Conservation (phyloP, 2,113 vertebrate genomes). For the Tamias sibiricus region DNA sequence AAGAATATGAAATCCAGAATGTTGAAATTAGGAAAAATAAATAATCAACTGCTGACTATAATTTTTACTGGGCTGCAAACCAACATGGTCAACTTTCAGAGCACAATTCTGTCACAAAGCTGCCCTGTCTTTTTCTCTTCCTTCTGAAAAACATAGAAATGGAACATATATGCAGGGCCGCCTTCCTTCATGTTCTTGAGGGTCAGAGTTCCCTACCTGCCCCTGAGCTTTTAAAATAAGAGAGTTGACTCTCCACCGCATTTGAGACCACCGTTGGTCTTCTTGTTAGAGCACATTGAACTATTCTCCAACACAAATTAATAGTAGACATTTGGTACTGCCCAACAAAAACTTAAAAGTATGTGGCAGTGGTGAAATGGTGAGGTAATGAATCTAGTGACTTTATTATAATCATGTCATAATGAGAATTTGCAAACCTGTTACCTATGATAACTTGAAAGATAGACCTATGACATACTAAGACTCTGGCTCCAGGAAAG, state of each 20-base stretch:
- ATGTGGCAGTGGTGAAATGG: neutral
- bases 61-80: neutral
- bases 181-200: neutral
- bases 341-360: neutral
- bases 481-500: neutral
- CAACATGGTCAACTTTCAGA: neutral
- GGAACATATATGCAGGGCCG: neutral
- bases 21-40: conserved; percentile 37
- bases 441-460: neutral
- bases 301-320: neutral
- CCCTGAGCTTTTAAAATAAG: neutral
- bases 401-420: neutral
- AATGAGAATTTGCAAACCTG: neutral
- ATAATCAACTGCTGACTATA: neutral
- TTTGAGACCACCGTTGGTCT: neutral
- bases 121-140: neutral
- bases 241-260: neutral
- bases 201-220: neutral
- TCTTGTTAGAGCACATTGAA: neutral
- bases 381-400: neutral
- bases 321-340: neutral
- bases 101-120: neutral
- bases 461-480: neutral
- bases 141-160: neutral
- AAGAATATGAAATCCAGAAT: neutral